These are phyloP conservation scores for Bombyx mori DNA, from an alignment of 1,140 invertebrate genomes.

Conservation along the genomic window ASM3026992v2 NC_085107.1:2402501-2403000, in stretches of 20 bases:
- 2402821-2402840: conserved; percentile 44
- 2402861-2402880: conserved; percentile 55
- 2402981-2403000: conserved; percentile 3
- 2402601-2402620: no score
- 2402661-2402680: no score
- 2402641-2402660: no score
- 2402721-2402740: background rate
- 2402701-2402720: background rate
- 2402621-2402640: no score
- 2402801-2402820: conserved; percentile 51
- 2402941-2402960: conserved; percentile 12
- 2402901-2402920: conserved; percentile 25
- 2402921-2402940: conserved; percentile 22
- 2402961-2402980: conserved; percentile 12
- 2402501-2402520: no score
- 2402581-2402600: no score
- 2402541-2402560: no score
- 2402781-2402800: conserved; percentile 55
- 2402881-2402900: conserved; percentile 56
- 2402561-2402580: no score
- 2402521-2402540: no score
- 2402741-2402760: background rate
- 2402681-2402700: background rate
- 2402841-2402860: conserved; percentile 47
- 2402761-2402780: conserved; percentile 25